A percentile compares a stretch with the other conserved stretches of the same genome.
Conservation (phyloP, 2,797 vertebrate genomes). For the Myotis myotis region DNA sequence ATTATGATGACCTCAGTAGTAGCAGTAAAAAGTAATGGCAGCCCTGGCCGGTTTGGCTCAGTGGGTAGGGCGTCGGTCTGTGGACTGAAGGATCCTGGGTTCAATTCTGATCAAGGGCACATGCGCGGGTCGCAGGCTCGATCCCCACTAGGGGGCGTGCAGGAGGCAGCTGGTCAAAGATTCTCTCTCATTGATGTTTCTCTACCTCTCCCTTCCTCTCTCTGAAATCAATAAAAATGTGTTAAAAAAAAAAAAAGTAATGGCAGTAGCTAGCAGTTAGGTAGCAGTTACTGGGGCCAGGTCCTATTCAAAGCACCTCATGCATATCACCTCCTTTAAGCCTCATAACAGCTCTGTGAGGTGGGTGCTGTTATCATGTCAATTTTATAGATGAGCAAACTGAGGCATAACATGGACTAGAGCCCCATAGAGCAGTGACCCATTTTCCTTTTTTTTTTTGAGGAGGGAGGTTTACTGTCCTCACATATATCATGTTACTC, state of each 20-base stretch:
- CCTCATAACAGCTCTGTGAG: background rate
- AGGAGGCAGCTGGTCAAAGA: too few species aligned
- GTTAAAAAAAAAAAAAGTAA: background rate
- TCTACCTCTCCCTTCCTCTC: too few species aligned
- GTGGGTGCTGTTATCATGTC: background rate
- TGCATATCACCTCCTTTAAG: background rate
- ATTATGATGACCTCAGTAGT: background rate
- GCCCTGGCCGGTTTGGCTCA: too few species aligned
- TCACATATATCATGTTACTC: background rate
- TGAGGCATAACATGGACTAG: background rate
- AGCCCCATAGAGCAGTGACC: background rate
- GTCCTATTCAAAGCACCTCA: background rate
- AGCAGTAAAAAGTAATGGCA: background rate
- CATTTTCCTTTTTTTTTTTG: background rate
- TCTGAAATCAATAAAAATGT: too few species aligned
- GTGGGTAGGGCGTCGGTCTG: too few species aligned
- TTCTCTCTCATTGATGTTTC: too few species aligned
- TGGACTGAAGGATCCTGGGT: too few species aligned
- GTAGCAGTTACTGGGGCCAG: background rate
- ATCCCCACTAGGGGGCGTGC: too few species aligned
- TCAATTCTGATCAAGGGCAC: too few species aligned
- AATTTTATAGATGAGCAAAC: slow-evolving; percentile 10
- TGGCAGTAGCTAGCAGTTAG: background rate
- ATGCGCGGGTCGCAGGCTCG: too few species aligned
- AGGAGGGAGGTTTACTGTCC: background rate